Base-by-base conservation (phyloP, 2,888 invertebrate genomes). In the Caenorhabditis angaria region DNA sequence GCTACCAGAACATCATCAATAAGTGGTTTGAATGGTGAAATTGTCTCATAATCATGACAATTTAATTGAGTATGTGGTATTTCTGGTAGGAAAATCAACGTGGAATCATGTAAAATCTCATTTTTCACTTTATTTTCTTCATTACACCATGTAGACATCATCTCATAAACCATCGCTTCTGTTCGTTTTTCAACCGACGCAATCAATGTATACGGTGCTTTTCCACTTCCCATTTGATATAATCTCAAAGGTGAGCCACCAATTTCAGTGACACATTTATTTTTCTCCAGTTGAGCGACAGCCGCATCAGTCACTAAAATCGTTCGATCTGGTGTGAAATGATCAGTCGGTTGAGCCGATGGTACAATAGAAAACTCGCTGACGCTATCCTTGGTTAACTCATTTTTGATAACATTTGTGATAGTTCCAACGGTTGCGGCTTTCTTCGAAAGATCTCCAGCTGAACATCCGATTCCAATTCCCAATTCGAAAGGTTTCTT, bases 1-100 rank as follows among this genome's bases (percentile, higher is more conserved):
- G 63, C 65, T 14, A 65, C 55, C 50, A 83, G 28, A 18, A 83
- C 70, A 25, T 80, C 77, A 51, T 75, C 64, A 28, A 85, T 55
- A 8, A 86, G 62, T 18, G 74, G 61, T 47, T 81, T 76, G 72
- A 86, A 86, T 12, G 86, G 86, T 3, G 80, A 78, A 57, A 86
- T 80, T 10, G 85, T 83, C 25, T 77, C 80, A 70, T 86, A 86
- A 68, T 86, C 86, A 68, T 86, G 86, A 54, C 86, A 86, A 54
- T 83, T 85, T 25, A 83, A 55, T 73, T 81, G 70, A 2, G 85
- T 83, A 58, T 83, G 81, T 20, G 86, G 86, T n/a, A 86, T 86
- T 63, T 84, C 78, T 1, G 86, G 86, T 67, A 86, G 55, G 47
- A 86, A 68, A 14, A 86, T 63, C 50, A 86, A 35, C 0, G 82